Evolutionary conservation across 1,140 invertebrate species (phyloP), one percentile per base, ranked within the genome.

Genomic region (Orussus abietinus): DNA sequence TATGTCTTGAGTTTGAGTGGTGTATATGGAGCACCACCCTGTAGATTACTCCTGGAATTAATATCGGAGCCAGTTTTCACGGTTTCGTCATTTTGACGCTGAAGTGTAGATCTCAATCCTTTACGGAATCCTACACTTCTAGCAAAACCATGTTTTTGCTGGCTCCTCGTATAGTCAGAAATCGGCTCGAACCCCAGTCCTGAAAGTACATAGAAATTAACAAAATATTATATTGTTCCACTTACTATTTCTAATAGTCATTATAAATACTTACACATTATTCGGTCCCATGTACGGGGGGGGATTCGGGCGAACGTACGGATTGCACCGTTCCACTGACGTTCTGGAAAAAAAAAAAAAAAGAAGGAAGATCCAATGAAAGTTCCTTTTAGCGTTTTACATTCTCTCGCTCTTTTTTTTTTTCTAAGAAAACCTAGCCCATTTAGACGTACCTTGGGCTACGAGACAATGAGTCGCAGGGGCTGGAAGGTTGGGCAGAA

Each of bases 91-190:
- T 29, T 49, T 20, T 42, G 25, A 41, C 31, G 31, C 33, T 11
- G n/a, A 14, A 38, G n/a, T 9, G 14, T 30, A 9, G 19, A 11
- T 2, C 32, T 9, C 12, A 14, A 17, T 4, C 30, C 19, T 33
- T 68, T 41, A 73, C 5, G 10, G 9, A 10, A 11, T 14, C 14
- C 10, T n/a, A 11, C 10, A 20, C 9, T 17, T 18, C n/a, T 17
- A 36, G 60, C 69, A 74, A 57, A 72, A 74, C 71, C 71, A 74
- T 30, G 67, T 72, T 45, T 67, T 66, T 26, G 57, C 61, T 51
- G 71, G 67, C 60, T 72, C 64, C 62, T 72, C 68, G 61, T 64
- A 53, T 65, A 69, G 69, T 74, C 71, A 74, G 53, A 72, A 68
- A 62, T 74, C 65, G 1, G 64, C 53, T 25, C 67, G 51, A 17